These are phyloP conservation scores for Eilema caniola DNA, from an alignment of 2,888 invertebrate species.

Conservation along the genomic window DNA sequence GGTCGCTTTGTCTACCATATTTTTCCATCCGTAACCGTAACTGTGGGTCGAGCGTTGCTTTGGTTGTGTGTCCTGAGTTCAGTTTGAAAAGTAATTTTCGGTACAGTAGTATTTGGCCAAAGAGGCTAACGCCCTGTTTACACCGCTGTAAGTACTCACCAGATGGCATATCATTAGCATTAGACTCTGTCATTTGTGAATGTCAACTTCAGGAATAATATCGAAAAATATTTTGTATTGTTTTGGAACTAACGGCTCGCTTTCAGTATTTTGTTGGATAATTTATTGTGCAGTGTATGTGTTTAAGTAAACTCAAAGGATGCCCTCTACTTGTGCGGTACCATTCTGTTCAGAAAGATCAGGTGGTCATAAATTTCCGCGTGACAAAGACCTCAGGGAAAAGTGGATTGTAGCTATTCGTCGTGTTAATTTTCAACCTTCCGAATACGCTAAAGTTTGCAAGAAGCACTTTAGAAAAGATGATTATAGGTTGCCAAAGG, in stretches of 20 bases:
- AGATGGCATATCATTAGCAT: constrained; percentile 24
- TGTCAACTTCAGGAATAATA: constrained; percentile 18
- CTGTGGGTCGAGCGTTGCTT: too few species aligned
- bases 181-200: constrained; percentile 19
- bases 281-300: background rate
- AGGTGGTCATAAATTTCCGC: constrained; percentile 33
- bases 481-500: constrained; percentile 25
- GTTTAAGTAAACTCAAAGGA: background rate
- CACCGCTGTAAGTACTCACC: background rate
- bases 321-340: constrained; percentile 26
- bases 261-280: background rate
- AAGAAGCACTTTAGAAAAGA: constrained; percentile 26
- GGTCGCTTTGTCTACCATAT: background rate
- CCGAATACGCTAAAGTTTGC: constrained; percentile 26
- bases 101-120: background rate
- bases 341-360: constrained; percentile 24
- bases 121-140: background rate
- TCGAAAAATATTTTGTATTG: constrained; percentile 4
- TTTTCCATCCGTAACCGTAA: background rate
- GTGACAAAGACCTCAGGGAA: constrained; percentile 21
- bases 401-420: constrained; percentile 31
- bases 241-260: background rate
- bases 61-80: background rate
- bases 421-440: constrained; percentile 23
- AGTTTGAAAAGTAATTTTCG: background rate